Evolutionary conservation across 2,888 invertebrate genomes (phyloP), one percentile per base, ranked within the genome.

Genomic region (Lacanobia oleracea): DNA sequence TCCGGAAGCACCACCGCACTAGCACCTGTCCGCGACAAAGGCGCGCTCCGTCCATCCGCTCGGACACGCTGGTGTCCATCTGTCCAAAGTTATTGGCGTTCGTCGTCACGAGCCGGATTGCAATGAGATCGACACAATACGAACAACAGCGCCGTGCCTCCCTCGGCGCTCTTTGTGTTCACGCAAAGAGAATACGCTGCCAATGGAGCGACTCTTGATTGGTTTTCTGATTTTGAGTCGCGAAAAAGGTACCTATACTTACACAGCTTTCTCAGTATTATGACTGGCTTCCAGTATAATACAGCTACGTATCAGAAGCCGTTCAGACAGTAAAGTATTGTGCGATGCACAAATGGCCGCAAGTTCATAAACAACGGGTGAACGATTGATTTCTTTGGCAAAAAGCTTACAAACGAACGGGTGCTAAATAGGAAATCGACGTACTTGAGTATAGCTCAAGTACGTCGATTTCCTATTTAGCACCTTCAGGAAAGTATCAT

Each of bases 121-220:
- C 50, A 61, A 60, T 54, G 43, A 64, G 54, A 45, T 37, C 21
- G 43, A 75, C 40, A 64, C 59, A 75, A 63, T 64, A 64, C 53
- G 53, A 18, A 14, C 21, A 23, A 40, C 21, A 3, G 27, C 4
- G 33, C 48, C 27, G 21, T 18, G 50, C n/a, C 40, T 27, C 59
- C 14, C 21, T 27, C n/a, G 23, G 33, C 23, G 33, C 45, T 33
- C 54, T 40, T 43, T 61, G 54, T 60, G 43, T 1, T 12, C n/a
- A 7, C 18, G 16, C 37, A 53, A 60, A 48, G 12, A 57, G 50
- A 71, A 56, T 27, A 12, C 12, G 16, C 18, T 23, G 70, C 33
- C n/a, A 12, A 9, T 10, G 23, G 7, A 23, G 37, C 1, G 1
- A 53, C 18, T 10, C 18, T 33, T 54, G 5, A 45, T 59, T 70